These are phyloP conservation scores for Isoperla grammatica DNA, from an alignment of 2,888 invertebrate genomes.

Conservation along the genomic window DNA sequence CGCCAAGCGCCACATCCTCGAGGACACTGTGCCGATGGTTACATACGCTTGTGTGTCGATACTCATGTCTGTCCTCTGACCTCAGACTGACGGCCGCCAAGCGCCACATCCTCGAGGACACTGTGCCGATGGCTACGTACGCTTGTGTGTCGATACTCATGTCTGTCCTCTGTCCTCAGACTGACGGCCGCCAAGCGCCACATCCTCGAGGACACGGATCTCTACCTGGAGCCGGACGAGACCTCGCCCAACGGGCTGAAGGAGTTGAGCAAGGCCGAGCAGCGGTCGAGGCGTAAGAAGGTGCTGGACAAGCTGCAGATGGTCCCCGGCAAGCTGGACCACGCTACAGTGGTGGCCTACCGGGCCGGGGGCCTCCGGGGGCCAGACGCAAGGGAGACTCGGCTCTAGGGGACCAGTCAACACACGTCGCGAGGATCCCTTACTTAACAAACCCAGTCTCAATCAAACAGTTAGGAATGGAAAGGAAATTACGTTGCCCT, in stretches of 20 bases:
- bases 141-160: too few relatives aligned
- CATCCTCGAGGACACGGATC: conserved; percentile 73
- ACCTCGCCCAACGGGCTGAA: conserved; percentile 38
- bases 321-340: conserved; percentile 84
- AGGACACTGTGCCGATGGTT: too few relatives aligned
- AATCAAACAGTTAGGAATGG: too few relatives aligned
- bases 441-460: too few relatives aligned
- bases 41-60: too few relatives aligned
- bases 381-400: too few relatives aligned
- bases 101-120: conserved; percentile 74
- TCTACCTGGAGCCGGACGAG: conserved; percentile 59
- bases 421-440: too few relatives aligned
- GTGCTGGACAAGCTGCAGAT: conserved; percentile 68
- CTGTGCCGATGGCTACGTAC: too few relatives aligned
- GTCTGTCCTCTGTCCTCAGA: conserved; percentile 38
- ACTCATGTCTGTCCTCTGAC: conserved; percentile 76
- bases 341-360: conserved; percentile 78
- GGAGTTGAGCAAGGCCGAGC: conserved; percentile 56
- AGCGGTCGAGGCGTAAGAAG: conserved; percentile 59
- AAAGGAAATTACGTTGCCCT: too few relatives aligned
- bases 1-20: conserved; percentile 73
- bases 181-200: conserved; percentile 77
- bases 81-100: conserved; percentile 71
- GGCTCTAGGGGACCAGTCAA: too few relatives aligned
- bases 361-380: conserved; percentile 53